Percentiles rank a stretch among this genome's conserved stretches.
Conservation (phyloP, 2,888 invertebrate species). For the Deroplatys truncata region DNA sequence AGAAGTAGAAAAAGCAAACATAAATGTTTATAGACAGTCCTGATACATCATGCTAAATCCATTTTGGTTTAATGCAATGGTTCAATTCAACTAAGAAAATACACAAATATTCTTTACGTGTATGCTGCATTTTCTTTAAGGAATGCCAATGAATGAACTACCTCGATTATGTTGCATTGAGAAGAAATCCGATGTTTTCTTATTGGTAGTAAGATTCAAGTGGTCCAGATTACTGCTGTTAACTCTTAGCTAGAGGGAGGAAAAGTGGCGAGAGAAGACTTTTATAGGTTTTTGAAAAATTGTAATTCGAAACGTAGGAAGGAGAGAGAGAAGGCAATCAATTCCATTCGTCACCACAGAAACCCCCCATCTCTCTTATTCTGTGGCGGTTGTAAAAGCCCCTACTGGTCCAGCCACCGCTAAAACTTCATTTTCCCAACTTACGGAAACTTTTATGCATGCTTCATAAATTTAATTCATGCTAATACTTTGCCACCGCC, state of each 20-base stretch:
- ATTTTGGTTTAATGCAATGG: too few relatives aligned
- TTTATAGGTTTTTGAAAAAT: constrained; percentile 30
- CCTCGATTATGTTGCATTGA: too few relatives aligned
- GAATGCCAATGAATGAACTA: too few relatives aligned
- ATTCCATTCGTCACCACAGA: constrained; percentile 24
- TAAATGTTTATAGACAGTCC: too few relatives aligned
- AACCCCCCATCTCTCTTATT: constrained; percentile 10
- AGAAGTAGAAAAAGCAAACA: too few relatives aligned
- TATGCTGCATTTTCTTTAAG: too few relatives aligned
- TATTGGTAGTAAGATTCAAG: background rate
- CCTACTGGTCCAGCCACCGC: constrained; percentile 8
- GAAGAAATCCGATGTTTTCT: background rate
- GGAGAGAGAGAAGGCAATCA: constrained; percentile 24
- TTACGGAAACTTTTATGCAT: constrained; percentile 32
- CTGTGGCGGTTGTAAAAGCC: background rate
- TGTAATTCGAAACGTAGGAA: constrained; percentile 29
- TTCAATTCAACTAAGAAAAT: too few relatives aligned
- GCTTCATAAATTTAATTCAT: constrained; percentile 32
- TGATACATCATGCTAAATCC: too few relatives aligned
- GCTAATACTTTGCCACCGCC: constrained; percentile 21
- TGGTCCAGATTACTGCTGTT: constrained; percentile 19
- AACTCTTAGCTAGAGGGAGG: constrained; percentile 4
- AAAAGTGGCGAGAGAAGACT: constrained; percentile 9
- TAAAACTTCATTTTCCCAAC: constrained; percentile 30
- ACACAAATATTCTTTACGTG: too few relatives aligned